Base-by-base conservation (phyloP, 2,113 vertebrate genomes). In the Euleptes europaea region DNA sequence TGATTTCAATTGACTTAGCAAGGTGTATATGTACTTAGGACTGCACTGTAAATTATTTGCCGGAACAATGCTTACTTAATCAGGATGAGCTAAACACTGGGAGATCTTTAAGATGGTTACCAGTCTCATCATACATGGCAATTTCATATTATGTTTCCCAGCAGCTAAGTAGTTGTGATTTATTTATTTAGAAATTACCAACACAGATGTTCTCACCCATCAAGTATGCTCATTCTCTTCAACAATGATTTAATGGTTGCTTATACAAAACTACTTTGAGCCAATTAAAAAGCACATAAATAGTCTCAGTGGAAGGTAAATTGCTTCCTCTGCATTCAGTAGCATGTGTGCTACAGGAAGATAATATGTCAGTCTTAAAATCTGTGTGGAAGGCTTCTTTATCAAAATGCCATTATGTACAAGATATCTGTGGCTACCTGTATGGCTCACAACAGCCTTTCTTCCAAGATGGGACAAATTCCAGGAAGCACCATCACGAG, bases 241-340 rank as follows among this genome's bases (percentile, higher is more conserved):
- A 88, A 73, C 67, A 87, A 84, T 86, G 85, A 92, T 93, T 95
- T 94, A 95, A 93, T 88, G 75, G 9, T 89, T 95, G 86, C 82
- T 93, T 87, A 3, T 90, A 88, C 65, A 85, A 84, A 93, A 92
- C 74, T 72, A 93, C 79, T 83, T 77, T 84, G 89, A 93, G 77
- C 78, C 93, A 95, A 95, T 95, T 96, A 94, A 94, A 93, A 95
- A 90, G 38, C 88, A 94, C 93, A 95, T 90, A 94, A 92, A 92
- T 91, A 92, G 90, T 90, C 90, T 86, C 84, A 87, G 91, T 87
- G 70, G 89, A 94, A 90, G 88, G 85, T 87, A 94, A 94, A 96
- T 94, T 89, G 75, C 33, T 44, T 92, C 92, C 77, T 74, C 49
- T 91, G 47, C 47, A 84, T 91, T 90, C 72, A 80, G 88, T 92